phyloP scores from a whole-genome alignment of 2,797 vertebrate species.

The Eremophila alpestris region DNA sequence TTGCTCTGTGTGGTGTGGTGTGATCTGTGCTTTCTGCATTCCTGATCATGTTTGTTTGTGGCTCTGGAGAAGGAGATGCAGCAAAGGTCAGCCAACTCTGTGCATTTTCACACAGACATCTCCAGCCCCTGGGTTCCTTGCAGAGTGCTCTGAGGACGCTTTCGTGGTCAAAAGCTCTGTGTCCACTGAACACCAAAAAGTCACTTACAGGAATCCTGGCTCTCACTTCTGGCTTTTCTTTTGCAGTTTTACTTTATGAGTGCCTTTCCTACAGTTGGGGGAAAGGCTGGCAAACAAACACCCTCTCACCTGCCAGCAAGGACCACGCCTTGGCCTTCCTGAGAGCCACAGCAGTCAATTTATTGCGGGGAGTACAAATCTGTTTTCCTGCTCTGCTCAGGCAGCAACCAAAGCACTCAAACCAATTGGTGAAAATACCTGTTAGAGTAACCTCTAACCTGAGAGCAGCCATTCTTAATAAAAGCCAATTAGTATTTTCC shows the following conservation, averaged over 20 bases:
- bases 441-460: not conserved
- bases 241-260: constrained; percentile 17
- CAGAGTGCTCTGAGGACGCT: fast-evolving
- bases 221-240: not conserved
- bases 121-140: not conserved
- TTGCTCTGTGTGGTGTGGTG: not conserved
- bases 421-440: not conserved
- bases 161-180: fast-evolving
- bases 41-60: not conserved
- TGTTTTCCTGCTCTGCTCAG: constrained; percentile 8
- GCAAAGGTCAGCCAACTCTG: not conserved
- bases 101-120: not conserved
- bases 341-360: constrained; percentile 36
- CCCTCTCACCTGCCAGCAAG: constrained; percentile 54
- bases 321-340: constrained; percentile 64
- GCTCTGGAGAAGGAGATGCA: not conserved
- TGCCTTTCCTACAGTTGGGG: constrained; percentile 59
- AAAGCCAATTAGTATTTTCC: not conserved
- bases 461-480: not conserved
- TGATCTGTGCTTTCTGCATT: not conserved
- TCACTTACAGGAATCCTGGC: not conserved
- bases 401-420: not conserved
- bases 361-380: constrained; percentile 31
- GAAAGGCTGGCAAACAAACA: constrained; percentile 60
- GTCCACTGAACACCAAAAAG: not conserved